Percentiles rank a stretch among this genome's conserved stretches.
These are phyloP conservation scores for Petrophora chlorosata DNA, from an alignment of 2,888 invertebrate species.

Conservation along the genomic window DNA sequence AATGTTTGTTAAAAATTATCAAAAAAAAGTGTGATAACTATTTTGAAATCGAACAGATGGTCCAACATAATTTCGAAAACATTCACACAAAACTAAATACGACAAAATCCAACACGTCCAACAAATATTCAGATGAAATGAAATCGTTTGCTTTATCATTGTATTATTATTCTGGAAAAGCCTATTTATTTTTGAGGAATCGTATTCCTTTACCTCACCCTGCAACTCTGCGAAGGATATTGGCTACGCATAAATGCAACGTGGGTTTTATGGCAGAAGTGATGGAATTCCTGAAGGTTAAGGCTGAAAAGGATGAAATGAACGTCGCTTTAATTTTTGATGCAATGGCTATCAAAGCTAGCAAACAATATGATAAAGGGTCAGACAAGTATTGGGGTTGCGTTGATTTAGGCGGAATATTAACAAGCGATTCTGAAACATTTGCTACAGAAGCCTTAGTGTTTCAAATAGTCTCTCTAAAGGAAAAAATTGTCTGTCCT, in stretches of 20 bases:
- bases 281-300: neutral
- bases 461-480: neutral
- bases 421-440: neutral
- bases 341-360: neutral
- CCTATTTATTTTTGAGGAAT: neutral
- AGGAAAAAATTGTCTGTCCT: neutral
- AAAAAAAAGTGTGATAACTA: no score
- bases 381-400: neutral
- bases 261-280: neutral
- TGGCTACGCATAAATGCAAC: neutral
- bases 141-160: neutral
- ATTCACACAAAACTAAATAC: no score
- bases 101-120: no score
- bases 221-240: neutral
- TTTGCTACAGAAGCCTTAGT: neutral
- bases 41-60: no score
- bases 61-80: no score
- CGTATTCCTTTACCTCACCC: neutral
- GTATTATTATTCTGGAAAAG: neutral
- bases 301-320: neutral
- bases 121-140: no score
- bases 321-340: neutral
- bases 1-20: no score
- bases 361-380: neutral
- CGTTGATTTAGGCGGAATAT: neutral